These are phyloP conservation scores for Trichechus manatus DNA, from an alignment of 2,113 vertebrate species.

Conservation along the genomic window DNA sequence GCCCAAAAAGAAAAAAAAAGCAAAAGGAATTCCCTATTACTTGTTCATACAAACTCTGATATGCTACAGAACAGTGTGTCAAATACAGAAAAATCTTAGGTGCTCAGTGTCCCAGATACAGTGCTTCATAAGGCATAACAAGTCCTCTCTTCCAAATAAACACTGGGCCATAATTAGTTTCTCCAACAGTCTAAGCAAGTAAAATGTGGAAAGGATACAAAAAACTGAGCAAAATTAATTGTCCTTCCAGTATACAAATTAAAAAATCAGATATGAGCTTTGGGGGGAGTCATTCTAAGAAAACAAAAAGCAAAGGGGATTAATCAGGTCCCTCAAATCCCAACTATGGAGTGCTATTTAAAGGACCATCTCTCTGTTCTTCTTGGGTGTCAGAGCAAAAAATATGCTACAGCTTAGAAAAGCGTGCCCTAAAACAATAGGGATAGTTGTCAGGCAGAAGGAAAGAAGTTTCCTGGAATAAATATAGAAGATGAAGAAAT, in stretches of 20 bases:
- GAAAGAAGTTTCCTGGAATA: not conserved
- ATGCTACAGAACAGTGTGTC: not conserved
- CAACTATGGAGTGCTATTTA: not conserved
- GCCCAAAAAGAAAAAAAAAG: not conserved
- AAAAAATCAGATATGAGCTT: not conserved
- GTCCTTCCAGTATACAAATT: not conserved
- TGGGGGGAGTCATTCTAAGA: not conserved
- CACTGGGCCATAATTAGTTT: not conserved
- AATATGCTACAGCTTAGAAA: not conserved
- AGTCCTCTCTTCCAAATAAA: not conserved
- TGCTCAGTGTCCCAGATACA: not conserved
- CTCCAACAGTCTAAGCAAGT: not conserved
- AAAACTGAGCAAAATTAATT: conserved; percentile 2
- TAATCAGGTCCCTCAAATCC: not conserved
- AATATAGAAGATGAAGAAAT: not conserved
- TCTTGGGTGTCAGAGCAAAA: not conserved
- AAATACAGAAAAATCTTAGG: not conserved
- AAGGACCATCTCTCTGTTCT: not conserved
- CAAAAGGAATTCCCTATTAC: not conserved
- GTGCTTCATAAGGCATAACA: not conserved
- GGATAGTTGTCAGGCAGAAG: not conserved
- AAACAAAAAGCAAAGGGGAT: not conserved
- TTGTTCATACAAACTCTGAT: not conserved
- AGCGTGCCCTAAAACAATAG: not conserved
- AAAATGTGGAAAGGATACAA: conserved; percentile 27